These are phyloP conservation scores for Lasioglossum marginatum DNA, from an alignment of 2,888 invertebrate species.

Conservation along the genomic window DNA sequence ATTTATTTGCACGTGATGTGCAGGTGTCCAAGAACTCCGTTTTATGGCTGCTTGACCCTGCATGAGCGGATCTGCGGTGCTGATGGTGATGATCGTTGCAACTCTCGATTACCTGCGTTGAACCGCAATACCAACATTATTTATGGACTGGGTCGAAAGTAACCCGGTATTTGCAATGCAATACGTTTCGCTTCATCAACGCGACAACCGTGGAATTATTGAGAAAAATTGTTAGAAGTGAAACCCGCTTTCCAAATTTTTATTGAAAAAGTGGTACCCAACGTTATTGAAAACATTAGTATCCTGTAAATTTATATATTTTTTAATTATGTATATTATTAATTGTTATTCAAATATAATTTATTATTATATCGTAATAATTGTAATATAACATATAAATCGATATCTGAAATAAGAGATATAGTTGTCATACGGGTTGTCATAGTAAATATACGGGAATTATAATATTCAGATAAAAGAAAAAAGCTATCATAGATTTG, in stretches of 20 bases:
- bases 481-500: too few relatives aligned
- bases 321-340: too few relatives aligned
- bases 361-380: too few relatives aligned
- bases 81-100: not conserved
- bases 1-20: not conserved
- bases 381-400: too few relatives aligned
- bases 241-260: not conserved
- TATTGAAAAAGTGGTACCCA: not conserved
- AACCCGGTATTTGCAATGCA: not conserved
- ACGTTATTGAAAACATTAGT: not conserved
- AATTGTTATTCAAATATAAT: too few relatives aligned
- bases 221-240: not conserved
- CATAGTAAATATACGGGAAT: too few relatives aligned
- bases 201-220: not conserved
- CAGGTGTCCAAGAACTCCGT: not conserved
- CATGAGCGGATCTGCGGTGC: not conserved
- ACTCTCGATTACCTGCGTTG: not conserved
- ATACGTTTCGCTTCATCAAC: not conserved
- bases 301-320: too few relatives aligned
- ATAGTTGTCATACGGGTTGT: too few relatives aligned
- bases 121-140: not conserved
- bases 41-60: slow-evolving; percentile 4
- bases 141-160: slow-evolving; percentile 3
- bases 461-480: too few relatives aligned
- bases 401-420: too few relatives aligned